Conservation (phyloP, 53 echinoderm and acorn worm species). For the Henricia sp. region DNA sequence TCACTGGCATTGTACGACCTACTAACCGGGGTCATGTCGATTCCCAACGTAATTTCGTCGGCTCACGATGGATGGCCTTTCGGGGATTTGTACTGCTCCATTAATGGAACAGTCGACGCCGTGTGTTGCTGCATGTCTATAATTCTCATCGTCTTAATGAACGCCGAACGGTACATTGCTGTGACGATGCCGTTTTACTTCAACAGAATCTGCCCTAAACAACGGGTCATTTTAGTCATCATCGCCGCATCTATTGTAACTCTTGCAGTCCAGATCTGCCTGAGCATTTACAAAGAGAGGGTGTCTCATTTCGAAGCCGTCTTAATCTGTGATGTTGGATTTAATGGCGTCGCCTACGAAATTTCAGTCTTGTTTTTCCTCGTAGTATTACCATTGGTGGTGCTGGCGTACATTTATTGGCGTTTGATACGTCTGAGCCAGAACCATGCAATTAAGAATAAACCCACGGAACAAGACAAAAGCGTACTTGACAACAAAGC, state of each 20-base stretch:
- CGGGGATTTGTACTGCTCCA: conserved; percentile 22
- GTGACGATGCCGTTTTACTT: conserved; percentile 50
- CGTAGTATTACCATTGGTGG: conserved; percentile 19
- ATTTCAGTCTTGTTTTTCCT: conserved; percentile 12
- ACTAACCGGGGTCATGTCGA: conserved; percentile 13
- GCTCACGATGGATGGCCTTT: conserved; percentile 32
- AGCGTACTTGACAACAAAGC: conserved; percentile 41
- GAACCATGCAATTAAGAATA: conserved; percentile 21
- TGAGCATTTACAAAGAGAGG: not conserved
- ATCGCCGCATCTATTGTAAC: not conserved
- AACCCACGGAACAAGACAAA: not conserved
- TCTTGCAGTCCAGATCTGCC: conserved; percentile 2
- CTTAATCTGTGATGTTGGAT: conserved; percentile 30
- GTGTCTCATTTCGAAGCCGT: not conserved
- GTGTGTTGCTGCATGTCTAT: conserved; percentile 44
- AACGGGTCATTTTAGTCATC: conserved; percentile 4
- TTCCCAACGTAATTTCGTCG: conserved; percentile 29
- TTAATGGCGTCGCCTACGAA: conserved; percentile 12
- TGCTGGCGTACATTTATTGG: conserved; percentile 31
- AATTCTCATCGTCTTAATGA: conserved; percentile 36
- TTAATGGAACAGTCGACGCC: conserved; percentile 38
- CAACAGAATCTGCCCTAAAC: not conserved
- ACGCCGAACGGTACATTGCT: conserved; percentile 44
- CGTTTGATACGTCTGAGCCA: conserved; percentile 44
- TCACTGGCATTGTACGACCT: conserved; percentile 29